Evolutionary conservation across 2,797 vertebrate genomes (phyloP).

Genomic region (Falco berigora): DNA sequence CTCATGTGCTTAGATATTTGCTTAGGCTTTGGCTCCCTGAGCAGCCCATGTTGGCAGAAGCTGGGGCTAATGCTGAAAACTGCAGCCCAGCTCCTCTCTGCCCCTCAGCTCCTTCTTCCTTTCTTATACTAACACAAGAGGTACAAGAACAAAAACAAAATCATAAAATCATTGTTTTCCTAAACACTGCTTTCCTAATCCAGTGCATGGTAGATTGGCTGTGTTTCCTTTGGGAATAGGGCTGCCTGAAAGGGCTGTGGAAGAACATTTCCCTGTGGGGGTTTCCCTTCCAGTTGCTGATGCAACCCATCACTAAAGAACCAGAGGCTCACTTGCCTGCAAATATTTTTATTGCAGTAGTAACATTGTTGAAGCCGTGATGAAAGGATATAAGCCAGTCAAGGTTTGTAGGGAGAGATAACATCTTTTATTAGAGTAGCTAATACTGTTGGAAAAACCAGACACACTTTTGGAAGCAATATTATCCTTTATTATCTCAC

Average conservation of each 20-base stretch:
- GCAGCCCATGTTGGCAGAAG: not conserved
- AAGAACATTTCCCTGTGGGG: not conserved
- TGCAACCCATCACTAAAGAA: not conserved
- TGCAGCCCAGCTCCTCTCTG: not conserved
- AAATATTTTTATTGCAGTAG: slow-evolving; percentile 23
- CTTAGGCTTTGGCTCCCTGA: not conserved
- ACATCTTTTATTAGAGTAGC: slow-evolving; percentile 48
- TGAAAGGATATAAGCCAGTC: slow-evolving; percentile 47
- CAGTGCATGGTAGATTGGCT: not conserved
- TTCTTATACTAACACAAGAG: not conserved
- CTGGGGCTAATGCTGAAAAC: not conserved
- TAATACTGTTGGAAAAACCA: slow-evolving; percentile 41
- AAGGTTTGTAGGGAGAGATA: slow-evolving; percentile 47
- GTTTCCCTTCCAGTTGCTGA: not conserved
- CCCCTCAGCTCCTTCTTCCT: not conserved
- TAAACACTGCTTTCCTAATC: not conserved
- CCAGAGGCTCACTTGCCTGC: not conserved
- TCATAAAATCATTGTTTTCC: not conserved
- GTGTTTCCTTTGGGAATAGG: not conserved
- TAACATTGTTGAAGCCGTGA: not conserved
- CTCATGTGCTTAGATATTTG: no score
- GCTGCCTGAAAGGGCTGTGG: not conserved
- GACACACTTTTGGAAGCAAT: slow-evolving; percentile 56
- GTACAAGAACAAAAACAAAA: not conserved
- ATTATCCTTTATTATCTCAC: slow-evolving; percentile 51